Percentiles rank a stretch among this genome's conserved stretches.
phyloP scores from a whole-genome alignment of 1,140 invertebrate genomes.

The Thaumatotibia leucotreta region DNA sequence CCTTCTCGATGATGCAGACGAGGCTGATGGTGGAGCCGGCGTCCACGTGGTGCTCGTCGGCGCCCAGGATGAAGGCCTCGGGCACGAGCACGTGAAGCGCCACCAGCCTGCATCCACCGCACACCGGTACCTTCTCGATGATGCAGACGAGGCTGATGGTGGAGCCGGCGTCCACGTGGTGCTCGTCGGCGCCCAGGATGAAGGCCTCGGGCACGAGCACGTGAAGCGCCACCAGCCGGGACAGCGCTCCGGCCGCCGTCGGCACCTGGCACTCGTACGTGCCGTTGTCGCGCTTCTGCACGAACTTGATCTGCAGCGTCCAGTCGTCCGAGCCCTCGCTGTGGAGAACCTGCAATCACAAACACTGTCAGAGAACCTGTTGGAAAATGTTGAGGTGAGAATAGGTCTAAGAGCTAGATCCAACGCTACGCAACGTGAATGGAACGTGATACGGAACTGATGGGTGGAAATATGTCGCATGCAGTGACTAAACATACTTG shows the following conservation, averaged over 20 bases:
- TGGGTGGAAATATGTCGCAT: too few species aligned
- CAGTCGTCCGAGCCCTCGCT: slow-evolving; percentile 83
- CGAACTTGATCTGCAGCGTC: slow-evolving; percentile 96
- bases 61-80: too few species aligned
- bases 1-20: too few species aligned
- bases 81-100: too few species aligned
- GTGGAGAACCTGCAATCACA: slow-evolving; percentile 69
- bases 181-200: slow-evolving; percentile 90
- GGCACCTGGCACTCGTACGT: slow-evolving; percentile 97
- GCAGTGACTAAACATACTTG: too few species aligned
- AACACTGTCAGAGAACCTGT: too few species aligned
- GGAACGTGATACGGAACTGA: too few species aligned
- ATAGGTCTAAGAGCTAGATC: too few species aligned
- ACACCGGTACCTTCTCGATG: slow-evolving; percentile 87
- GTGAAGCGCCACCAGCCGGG: slow-evolving; percentile 91
- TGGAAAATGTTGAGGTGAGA: too few species aligned
- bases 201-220: slow-evolving; percentile 92
- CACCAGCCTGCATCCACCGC: slow-evolving; percentile 26
- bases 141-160: slow-evolving; percentile 93
- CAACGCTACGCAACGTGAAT: too few species aligned
- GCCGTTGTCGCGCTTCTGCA: slow-evolving; percentile 93
- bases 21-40: too few species aligned
- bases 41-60: too few species aligned
- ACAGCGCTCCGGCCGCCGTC: slow-evolving; percentile 87
- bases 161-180: slow-evolving; percentile 92